phyloP scores from a whole-genome alignment of 2,888 invertebrate genomes.

The Pollenia angustigena region DNA sequence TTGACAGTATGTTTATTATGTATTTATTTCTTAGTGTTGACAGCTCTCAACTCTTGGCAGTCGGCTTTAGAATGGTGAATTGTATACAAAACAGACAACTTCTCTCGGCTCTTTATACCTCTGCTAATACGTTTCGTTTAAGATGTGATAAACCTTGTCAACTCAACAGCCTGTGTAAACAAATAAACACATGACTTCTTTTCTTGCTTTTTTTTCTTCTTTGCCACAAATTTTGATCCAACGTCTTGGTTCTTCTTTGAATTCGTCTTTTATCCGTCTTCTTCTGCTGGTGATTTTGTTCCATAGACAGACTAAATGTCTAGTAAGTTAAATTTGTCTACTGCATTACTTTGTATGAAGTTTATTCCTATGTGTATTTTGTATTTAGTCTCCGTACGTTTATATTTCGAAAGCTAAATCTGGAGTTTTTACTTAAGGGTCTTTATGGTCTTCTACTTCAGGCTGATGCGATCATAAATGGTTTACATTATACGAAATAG shows the following conservation, averaged over 20 bases:
- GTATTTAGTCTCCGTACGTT: background rate
- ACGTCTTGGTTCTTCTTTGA: conserved; percentile 8
- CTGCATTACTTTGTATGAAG: conserved; percentile 23
- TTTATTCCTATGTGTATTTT: background rate
- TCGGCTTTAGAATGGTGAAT: background rate
- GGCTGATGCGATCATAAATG: conserved; percentile 67
- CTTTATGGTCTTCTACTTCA: conserved; percentile 48
- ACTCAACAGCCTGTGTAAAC: conserved; percentile 70
- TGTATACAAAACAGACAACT: background rate
- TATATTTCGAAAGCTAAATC: background rate
- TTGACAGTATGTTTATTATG: conserved; percentile 69
- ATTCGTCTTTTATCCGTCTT: background rate
- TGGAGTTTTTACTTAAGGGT: conserved; percentile 47
- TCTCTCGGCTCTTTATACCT: background rate
- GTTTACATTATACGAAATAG: conserved; percentile 53
- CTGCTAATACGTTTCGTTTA: background rate
- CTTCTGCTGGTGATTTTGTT: background rate
- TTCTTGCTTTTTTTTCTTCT: background rate
- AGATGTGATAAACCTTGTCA: conserved; percentile 71
- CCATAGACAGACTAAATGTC: conserved; percentile 69
- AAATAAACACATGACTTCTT: conserved; percentile 63
- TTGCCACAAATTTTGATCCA: background rate
- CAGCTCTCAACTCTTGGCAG: conserved; percentile 58
- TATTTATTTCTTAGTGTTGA: conserved; percentile 71
- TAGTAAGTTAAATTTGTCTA: conserved; percentile 58